These are phyloP conservation scores for Parus major DNA, from an alignment of 2,113 vertebrate species.

Conservation along the genomic window DNA sequence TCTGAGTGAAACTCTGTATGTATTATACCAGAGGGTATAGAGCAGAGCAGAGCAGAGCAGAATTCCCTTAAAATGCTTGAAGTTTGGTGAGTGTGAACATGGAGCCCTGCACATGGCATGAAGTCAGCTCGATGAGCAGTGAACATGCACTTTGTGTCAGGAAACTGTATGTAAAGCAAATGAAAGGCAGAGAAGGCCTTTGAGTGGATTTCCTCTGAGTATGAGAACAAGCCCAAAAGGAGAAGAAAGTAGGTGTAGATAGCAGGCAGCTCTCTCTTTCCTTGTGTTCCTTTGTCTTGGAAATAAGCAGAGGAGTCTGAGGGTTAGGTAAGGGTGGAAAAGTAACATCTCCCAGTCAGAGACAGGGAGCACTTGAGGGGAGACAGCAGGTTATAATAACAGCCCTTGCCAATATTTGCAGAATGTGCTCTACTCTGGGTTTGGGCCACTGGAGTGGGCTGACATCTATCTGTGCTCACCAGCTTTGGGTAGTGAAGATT, in stretches of 20 bases:
- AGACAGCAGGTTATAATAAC: background rate
- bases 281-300: background rate
- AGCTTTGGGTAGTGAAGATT: background rate
- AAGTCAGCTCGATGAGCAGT: background rate
- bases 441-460: background rate
- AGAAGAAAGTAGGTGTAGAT: background rate
- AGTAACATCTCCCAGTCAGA: background rate
- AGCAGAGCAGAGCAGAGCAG: background rate
- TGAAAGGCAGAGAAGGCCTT: background rate
- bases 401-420: background rate
- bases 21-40: background rate
- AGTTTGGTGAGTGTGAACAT: background rate
- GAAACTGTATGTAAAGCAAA: background rate
- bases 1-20: background rate
- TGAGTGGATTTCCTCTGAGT: background rate
- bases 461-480: background rate
- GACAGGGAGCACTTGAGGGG: background rate
- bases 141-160: background rate
- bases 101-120: accelerated
- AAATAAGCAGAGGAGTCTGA: background rate
- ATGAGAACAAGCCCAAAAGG: background rate
- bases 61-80: background rate
- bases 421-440: background rate
- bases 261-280: background rate
- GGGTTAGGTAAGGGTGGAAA: background rate